phyloP scores from a whole-genome alignment of 2,797 vertebrate species.

The Girardinus metallicus region DNA sequence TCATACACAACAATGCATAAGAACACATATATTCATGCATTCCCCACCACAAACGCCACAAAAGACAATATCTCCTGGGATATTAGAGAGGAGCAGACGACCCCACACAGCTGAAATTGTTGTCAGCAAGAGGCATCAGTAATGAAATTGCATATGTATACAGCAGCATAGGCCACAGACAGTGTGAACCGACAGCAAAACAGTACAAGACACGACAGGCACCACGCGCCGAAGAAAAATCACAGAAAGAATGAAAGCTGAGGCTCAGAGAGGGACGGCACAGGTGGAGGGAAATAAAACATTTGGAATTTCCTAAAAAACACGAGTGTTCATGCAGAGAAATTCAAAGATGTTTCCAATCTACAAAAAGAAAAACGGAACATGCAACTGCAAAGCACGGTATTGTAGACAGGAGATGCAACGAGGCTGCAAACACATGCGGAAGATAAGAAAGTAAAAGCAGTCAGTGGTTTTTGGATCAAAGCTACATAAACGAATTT shows the following conservation, averaged over 20 bases:
- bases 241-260: slow-evolving; percentile 31
- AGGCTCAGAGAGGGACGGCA: slow-evolving; percentile 8
- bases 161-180: slow-evolving; percentile 58
- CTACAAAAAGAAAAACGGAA: slow-evolving; percentile 32
- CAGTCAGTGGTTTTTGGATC: slow-evolving; percentile 24
- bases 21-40: slow-evolving; percentile 24
- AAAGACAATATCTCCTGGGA: slow-evolving; percentile 58
- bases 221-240: slow-evolving; percentile 33
- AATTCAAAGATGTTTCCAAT: slow-evolving; percentile 30
- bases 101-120: slow-evolving; percentile 60
- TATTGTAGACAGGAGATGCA: slow-evolving; percentile 18
- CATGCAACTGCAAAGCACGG: slow-evolving; percentile 20
- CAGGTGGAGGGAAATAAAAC: slow-evolving; percentile 23
- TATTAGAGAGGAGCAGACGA: slow-evolving; percentile 56
- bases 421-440: slow-evolving; percentile 17
- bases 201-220: slow-evolving; percentile 54
- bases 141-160: slow-evolving; percentile 76
- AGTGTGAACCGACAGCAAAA: slow-evolving; percentile 55
- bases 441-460: slow-evolving; percentile 8
- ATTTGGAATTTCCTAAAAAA: slow-evolving; percentile 10
- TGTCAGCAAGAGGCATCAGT: slow-evolving; percentile 63
- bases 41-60: slow-evolving; percentile 35
- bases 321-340: slow-evolving; percentile 9
- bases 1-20: not conserved
- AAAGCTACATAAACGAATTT: slow-evolving; percentile 20